These are phyloP conservation scores for Diorhabda carinulata DNA, from an alignment of 1,140 invertebrate species.

Conservation along the genomic window DNA sequence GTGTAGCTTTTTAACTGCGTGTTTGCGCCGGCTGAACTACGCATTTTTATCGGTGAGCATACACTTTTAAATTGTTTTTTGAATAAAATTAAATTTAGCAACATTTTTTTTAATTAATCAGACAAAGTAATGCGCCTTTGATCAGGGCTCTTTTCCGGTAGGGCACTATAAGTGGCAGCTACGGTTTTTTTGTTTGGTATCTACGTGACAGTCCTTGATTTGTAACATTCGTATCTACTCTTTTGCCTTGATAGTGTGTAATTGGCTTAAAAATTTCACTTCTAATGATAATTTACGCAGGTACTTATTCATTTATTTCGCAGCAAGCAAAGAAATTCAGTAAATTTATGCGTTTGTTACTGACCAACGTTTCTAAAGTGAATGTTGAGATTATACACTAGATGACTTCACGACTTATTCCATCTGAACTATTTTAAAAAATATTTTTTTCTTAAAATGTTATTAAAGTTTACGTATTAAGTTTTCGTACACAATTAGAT, in stretches of 20 bases:
- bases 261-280: neutral
- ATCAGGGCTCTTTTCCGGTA: neutral
- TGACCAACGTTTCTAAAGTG: neutral
- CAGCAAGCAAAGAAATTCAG: neutral
- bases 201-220: neutral
- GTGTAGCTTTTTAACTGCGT: constrained; percentile 28
- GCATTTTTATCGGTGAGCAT: constrained; percentile 35
- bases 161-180: neutral
- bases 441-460: no score
- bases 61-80: no score
- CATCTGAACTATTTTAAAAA: no score
- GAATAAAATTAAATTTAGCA: no score
- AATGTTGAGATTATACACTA: neutral
- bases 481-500: no score
- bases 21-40: constrained; percentile 33
- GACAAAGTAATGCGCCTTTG: no score
- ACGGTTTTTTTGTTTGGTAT: constrained; percentile 19
- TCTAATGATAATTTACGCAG: no score
- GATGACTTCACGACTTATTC: neutral
- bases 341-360: neutral
- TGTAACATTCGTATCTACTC: constrained; percentile 2
- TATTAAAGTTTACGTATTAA: no score
- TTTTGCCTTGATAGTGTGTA: constrained; percentile 18
- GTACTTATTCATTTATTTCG: neutral
- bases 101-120: no score